A percentile compares a stretch with the other conserved stretches of the same genome.
Evolutionary conservation across 2,113 vertebrate species (phyloP).

Genomic region (Solea senegalensis): DNA sequence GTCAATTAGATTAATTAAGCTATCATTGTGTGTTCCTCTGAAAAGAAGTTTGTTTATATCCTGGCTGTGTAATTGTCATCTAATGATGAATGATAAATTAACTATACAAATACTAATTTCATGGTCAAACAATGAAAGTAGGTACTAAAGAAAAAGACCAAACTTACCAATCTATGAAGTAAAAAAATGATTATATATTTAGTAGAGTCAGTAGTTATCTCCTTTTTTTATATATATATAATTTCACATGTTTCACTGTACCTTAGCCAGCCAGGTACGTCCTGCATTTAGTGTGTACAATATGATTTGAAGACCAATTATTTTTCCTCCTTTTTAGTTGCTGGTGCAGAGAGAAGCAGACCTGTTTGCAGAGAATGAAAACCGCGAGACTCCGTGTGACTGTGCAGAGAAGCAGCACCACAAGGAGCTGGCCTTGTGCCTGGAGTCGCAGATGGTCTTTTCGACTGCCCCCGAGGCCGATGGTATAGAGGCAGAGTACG

Average conservation of each 20-base stretch:
- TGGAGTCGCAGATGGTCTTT: conserved; percentile 99
- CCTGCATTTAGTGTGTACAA: background rate
- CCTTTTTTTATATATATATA: no score
- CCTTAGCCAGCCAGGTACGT: background rate
- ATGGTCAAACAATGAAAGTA: no score
- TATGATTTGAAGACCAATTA: conserved; percentile 1
- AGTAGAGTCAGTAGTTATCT: background rate
- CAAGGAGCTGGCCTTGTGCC: conserved; percentile 95
- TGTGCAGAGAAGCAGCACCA: conserved; percentile 97
- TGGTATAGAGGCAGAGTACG: conserved; percentile 96
- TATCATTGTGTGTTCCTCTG: background rate
- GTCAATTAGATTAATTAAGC: background rate
- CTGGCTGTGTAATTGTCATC: background rate
- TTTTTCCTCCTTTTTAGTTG: conserved; percentile 53
- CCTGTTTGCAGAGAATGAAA: conserved; percentile 97
- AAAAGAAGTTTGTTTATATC: background rate
- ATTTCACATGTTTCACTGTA: background rate
- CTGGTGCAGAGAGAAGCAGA: conserved; percentile 92
- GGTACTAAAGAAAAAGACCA: no score
- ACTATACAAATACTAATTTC: no score
- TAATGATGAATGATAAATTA: background rate
- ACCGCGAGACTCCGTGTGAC: conserved; percentile 98
- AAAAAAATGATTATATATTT: no score
- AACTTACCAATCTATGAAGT: no score
- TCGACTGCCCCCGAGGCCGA: conserved; percentile 94